Conservation (phyloP, 2,797 vertebrate species). For the Poeciliopsis paucimaculata region DNA sequence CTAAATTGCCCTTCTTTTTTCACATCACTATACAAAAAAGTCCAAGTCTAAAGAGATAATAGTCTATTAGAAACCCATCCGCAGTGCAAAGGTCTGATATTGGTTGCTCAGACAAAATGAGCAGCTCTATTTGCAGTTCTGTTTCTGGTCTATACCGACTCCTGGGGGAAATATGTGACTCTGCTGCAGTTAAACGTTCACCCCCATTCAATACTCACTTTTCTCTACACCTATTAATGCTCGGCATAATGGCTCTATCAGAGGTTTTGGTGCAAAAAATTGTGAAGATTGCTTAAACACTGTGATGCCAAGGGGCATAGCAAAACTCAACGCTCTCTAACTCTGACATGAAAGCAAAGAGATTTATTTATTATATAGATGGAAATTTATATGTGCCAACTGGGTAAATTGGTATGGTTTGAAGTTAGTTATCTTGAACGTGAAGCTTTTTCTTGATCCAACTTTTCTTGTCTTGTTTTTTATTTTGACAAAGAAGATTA, state of each 20-base stretch:
- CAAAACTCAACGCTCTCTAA: neutral
- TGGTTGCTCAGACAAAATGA: conserved; percentile 1
- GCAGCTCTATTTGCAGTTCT: conserved; percentile 7
- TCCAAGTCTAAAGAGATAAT: neutral
- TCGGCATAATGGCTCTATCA: conserved; percentile 12
- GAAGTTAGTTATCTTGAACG: neutral
- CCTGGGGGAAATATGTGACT: conserved; percentile 14
- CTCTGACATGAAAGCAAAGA: neutral
- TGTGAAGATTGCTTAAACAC: neutral
- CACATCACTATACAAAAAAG: neutral
- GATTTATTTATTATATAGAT: neutral
- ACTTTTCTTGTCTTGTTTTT: neutral
- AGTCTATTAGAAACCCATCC: neutral
- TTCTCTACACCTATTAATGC: conserved; percentile 10
- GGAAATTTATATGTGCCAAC: neutral
- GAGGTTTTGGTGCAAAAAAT: neutral
- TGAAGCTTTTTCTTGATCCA: neutral
- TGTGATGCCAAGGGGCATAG: neutral
- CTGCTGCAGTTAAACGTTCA: conserved; percentile 15
- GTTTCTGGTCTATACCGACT: conserved; percentile 10
- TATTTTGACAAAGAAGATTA: neutral
- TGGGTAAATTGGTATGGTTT: neutral
- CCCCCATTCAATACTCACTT: neutral
- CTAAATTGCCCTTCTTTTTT: neutral
- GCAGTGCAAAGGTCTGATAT: neutral